Percentiles rank a stretch among this genome's conserved stretches.
These are phyloP conservation scores for Myopa tessellatipennis DNA, from an alignment of 2,888 invertebrate species.

Conservation along the genomic window DNA sequence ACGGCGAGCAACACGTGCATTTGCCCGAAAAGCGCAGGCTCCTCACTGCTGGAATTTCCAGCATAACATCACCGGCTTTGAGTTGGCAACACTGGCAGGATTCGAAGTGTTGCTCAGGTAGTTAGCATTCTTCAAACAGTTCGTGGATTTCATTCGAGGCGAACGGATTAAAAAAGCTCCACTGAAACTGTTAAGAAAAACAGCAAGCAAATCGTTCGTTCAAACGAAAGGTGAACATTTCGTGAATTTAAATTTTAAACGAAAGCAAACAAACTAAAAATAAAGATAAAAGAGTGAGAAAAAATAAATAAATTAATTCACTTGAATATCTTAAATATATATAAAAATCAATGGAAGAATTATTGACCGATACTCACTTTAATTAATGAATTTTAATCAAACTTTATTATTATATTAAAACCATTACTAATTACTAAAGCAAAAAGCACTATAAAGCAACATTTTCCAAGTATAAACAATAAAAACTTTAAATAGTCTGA, in stretches of 20 bases:
- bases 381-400: too few species aligned
- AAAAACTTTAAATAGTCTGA: too few species aligned
- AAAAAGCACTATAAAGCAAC: too few species aligned
- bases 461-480: too few species aligned
- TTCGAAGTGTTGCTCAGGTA: background rate
- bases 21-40: constrained; percentile 6
- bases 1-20: constrained; percentile 7
- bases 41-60: constrained; percentile 28
- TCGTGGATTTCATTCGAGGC: constrained; percentile 3
- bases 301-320: too few species aligned
- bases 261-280: too few species aligned
- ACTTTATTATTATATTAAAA: too few species aligned
- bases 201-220: background rate
- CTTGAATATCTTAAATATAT: too few species aligned
- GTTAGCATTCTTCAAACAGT: background rate
- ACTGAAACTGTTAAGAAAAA: background rate
- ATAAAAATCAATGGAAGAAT: too few species aligned
- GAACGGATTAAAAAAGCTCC: background rate
- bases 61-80: background rate
- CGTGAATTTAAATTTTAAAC: background rate
- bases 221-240: background rate
- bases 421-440: too few species aligned
- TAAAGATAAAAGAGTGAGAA: too few species aligned
- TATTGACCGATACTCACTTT: too few species aligned
- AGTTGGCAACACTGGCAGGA: background rate